phyloP scores from a whole-genome alignment of 2,113 vertebrate species.

The Jacana jacana region DNA sequence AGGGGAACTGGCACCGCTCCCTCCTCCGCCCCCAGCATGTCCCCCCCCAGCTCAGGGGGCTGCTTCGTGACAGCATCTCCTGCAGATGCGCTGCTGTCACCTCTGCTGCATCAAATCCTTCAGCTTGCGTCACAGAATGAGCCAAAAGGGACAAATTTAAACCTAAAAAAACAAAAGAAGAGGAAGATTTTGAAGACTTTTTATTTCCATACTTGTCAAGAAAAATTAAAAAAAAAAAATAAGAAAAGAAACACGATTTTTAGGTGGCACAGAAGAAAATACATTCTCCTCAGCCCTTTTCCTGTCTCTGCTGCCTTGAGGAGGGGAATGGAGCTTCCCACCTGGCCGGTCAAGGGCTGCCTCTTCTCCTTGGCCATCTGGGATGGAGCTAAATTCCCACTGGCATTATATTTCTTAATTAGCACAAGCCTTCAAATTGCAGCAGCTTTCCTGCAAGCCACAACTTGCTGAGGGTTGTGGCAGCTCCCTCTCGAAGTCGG shows the following conservation, averaged over 20 bases:
- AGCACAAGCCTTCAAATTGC: not conserved
- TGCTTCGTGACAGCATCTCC: not conserved
- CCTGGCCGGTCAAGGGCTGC: not conserved
- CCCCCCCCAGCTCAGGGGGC: not conserved
- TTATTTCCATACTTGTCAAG: not conserved
- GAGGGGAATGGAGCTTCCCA: not conserved
- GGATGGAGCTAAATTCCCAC: not conserved
- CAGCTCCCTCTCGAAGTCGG: not conserved
- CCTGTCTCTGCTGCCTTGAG: not conserved
- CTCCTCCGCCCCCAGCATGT: accelerated
- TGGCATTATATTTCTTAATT: not conserved
- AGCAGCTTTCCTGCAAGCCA: not conserved
- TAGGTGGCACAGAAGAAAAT: not conserved
- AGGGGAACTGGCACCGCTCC: accelerated
- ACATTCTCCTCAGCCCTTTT: not conserved
- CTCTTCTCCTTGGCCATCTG: not conserved
- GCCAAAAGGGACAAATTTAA: not conserved
- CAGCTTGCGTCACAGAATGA: not conserved
- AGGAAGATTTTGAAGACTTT: not conserved
- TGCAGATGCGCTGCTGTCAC: not conserved
- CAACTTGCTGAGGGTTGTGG: not conserved
- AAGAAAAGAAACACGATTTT: not conserved
- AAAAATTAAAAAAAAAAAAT: too few species aligned
- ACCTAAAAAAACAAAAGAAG: not conserved
- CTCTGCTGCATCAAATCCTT: not conserved